These are phyloP conservation scores for Caligus rogercresseyi DNA, from an alignment of 1,140 invertebrate genomes.

Conservation along the genomic window DNA sequence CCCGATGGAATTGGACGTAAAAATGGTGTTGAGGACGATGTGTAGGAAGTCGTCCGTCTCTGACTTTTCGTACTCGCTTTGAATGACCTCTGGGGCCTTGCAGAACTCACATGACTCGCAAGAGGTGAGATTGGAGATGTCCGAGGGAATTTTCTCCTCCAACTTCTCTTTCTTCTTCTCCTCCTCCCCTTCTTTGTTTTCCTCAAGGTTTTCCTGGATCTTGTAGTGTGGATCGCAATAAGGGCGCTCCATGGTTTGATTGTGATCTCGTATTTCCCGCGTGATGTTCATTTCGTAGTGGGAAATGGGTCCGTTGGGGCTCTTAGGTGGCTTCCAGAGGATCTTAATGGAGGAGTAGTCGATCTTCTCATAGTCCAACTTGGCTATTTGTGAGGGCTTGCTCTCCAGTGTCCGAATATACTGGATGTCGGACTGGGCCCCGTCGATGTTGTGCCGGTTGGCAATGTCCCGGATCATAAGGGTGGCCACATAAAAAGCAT, in stretches of 20 bases:
- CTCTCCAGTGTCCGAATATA: constrained; percentile 16
- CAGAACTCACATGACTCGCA: not conserved
- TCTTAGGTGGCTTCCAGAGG: constrained; percentile 20
- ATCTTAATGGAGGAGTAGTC: constrained; percentile 19
- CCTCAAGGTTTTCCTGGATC: not conserved
- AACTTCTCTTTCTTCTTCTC: not conserved
- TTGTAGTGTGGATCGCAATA: not conserved
- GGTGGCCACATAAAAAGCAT: constrained; percentile 21
- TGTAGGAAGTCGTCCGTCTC: not conserved
- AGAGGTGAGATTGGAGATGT: not conserved
- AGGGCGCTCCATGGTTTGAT: not conserved
- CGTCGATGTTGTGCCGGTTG: constrained; percentile 1
- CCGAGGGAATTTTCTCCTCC: not conserved
- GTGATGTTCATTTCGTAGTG: constrained; percentile 20
- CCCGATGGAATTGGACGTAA: not conserved
- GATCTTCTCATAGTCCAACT: not conserved
- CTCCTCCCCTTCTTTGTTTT: not conserved
- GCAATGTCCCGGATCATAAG: constrained; percentile 6
- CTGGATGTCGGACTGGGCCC: constrained; percentile 21
- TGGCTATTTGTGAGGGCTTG: constrained; percentile 20
- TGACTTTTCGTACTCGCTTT: not conserved
- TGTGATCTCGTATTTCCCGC: not conserved
- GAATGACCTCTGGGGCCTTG: not conserved
- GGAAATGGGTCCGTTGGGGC: constrained; percentile 21
- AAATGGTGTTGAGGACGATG: not conserved